Base-by-base conservation (phyloP, 2,888 invertebrate genomes). In the Notodonta dromedarius region DNA sequence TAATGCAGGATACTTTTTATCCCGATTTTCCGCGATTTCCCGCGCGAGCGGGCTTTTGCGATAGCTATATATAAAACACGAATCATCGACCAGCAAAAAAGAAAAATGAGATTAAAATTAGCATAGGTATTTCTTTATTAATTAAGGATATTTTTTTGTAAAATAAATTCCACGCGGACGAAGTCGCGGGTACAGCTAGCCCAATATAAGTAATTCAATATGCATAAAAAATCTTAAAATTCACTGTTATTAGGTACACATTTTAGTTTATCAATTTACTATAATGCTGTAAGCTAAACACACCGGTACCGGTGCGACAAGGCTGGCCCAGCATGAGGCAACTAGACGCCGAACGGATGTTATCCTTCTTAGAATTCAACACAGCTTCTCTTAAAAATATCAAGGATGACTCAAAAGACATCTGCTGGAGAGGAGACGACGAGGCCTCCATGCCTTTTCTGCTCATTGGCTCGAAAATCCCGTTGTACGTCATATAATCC, bases 401-500 rank as follows among this genome's bases (percentile, higher is more conserved):
- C 66, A 98, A 91, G 4, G 98, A 97, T 0, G 99, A 98, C 86
- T 99, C 99, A 83, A 99, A 99, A 0, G 98, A 98, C 97, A 99
- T 99, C 90, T 99, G 98, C 86, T 99, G 99, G 16, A 99, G 88
- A 0, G 99, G 98, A 0, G 99, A 99, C 0, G 98, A 94, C n/a
- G 96, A 97, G 57, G 96, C 95, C 74, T 97, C 96, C 96, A 99
- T 98, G 9, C 98, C 98, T 76, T 95, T 96, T 35, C 99, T 94
- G 84, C 97, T 99, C 88, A 99, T 95, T 0, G 99, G 97, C 79
- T 96, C 96, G 82, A 97, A 98, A 0, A 94, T 93, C 0, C 99
- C 99, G 78, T 97, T 97, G 76, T 96, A 98, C 0, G 99, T 99
- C 99, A 99, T 99, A 85, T 99, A 99, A 91, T 99, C 99, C 0